Evolutionary conservation across 2,797 vertebrate genomes (phyloP).

Genomic region (Ataeniobius toweri): DNA sequence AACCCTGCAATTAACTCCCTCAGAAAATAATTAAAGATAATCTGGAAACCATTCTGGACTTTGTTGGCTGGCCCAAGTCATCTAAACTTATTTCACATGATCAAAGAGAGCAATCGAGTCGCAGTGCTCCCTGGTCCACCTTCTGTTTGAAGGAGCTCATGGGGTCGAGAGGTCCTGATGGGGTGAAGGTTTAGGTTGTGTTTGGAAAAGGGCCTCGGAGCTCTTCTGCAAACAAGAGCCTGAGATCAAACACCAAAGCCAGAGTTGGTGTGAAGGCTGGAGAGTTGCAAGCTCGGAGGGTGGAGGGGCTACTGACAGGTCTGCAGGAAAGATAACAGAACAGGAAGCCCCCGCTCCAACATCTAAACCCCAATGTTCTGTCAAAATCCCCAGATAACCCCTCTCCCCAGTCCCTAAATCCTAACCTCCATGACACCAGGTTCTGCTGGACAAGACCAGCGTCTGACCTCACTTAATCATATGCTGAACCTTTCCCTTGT

Average conservation of each 20-base stretch:
- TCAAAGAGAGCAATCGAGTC: slow-evolving; percentile 44
- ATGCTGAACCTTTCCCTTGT: slow-evolving; percentile 56
- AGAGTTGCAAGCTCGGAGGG: slow-evolving; percentile 31
- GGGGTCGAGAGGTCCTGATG: slow-evolving; percentile 54
- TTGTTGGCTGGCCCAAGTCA: slow-evolving; percentile 57
- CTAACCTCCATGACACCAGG: slow-evolving; percentile 37
- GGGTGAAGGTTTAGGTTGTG: slow-evolving; percentile 70
- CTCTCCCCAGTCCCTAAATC: slow-evolving; percentile 20
- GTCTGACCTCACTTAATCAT: slow-evolving; percentile 67
- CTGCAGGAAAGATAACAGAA: slow-evolving; percentile 49
- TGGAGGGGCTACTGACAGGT: slow-evolving; percentile 41
- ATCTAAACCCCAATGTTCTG: slow-evolving; percentile 42
- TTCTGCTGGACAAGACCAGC: slow-evolving; percentile 40
- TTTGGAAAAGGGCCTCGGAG: slow-evolving; percentile 71
- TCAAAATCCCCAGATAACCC: slow-evolving; percentile 49
- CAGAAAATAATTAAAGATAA: slow-evolving; percentile 50
- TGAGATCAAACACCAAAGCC: slow-evolving; percentile 70
- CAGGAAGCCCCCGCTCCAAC: slow-evolving; percentile 33
- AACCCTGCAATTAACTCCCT: not conserved
- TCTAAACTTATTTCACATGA: slow-evolving; percentile 50
- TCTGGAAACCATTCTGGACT: slow-evolving; percentile 40
- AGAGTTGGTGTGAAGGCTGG: slow-evolving; percentile 40
- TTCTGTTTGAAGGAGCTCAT: slow-evolving; percentile 52
- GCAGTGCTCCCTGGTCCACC: slow-evolving; percentile 34
- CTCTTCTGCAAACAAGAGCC: slow-evolving; percentile 74